These are phyloP conservation scores for Scomber japonicus DNA, from an alignment of 2,113 vertebrate species.

Conservation along the genomic window DNA sequence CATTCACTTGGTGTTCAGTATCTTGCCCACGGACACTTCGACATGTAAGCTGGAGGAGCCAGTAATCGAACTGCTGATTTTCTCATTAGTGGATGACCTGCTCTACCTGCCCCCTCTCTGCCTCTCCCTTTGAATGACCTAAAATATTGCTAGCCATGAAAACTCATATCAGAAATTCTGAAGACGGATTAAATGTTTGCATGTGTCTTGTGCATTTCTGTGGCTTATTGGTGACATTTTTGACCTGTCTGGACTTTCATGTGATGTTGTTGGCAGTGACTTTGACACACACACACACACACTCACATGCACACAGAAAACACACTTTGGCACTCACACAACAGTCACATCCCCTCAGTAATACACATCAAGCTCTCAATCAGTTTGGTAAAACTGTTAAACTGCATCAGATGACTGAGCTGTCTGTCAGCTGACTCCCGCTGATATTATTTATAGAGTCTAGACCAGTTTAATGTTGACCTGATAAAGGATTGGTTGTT, in stretches of 20 bases:
- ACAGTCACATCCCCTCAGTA: background rate
- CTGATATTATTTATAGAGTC: constrained; percentile 28
- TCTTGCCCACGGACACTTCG: no score
- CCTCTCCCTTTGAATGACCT: background rate
- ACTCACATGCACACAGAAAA: background rate
- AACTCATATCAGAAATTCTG: background rate
- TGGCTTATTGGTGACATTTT: constrained; percentile 5
- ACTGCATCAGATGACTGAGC: constrained; percentile 56
- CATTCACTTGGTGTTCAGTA: no score
- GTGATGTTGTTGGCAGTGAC: constrained; percentile 24
- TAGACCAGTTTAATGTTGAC: constrained; percentile 22
- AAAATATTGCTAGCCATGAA: background rate
- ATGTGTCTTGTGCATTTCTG: constrained; percentile 16
- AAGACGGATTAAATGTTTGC: background rate
- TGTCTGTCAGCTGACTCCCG: constrained; percentile 58
- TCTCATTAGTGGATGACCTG: no score
- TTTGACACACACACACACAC: no score
- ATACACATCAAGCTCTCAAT: constrained; percentile 11
- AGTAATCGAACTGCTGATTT: no score
- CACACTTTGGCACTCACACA: constrained; percentile 8
- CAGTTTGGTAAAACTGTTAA: constrained; percentile 6
- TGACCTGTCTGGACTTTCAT: constrained; percentile 33
- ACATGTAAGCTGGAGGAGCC: no score
- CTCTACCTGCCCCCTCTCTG: no score
- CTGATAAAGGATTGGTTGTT: constrained; percentile 32